phyloP scores from a whole-genome alignment of 2,113 vertebrate genomes.

The Nothoprocta pentlandii region DNA sequence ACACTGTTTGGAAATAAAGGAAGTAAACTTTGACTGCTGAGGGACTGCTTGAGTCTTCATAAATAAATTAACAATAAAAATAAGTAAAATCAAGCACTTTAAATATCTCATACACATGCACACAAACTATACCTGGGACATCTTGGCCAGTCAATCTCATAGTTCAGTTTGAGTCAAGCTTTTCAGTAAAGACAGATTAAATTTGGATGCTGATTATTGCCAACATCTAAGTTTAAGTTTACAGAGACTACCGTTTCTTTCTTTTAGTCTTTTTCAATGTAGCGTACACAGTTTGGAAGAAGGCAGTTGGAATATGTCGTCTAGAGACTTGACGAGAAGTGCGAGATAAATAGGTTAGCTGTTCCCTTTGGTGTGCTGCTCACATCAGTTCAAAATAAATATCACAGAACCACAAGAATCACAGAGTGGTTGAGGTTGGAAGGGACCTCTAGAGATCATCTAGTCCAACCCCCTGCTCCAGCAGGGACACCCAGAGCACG shows the following conservation, averaged over 20 bases:
- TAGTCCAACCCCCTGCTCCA: too few species aligned
- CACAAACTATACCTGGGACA: neutral
- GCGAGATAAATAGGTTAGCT: slow-evolving; percentile 50
- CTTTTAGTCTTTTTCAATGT: neutral
- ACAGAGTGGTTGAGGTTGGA: too few species aligned
- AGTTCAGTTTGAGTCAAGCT: neutral
- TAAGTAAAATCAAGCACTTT: neutral
- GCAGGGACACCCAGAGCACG: too few species aligned
- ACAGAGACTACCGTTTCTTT: neutral
- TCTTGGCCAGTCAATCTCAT: neutral
- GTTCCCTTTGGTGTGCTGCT: slow-evolving; percentile 2
- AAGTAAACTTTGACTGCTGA: neutral
- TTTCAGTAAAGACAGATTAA: neutral
- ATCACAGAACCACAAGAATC: too few species aligned
- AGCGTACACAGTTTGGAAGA: slow-evolving; percentile 14
- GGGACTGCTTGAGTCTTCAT: neutral
- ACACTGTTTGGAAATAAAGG: neutral
- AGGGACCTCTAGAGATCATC: too few species aligned
- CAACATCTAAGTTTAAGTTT: neutral
- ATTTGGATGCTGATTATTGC: neutral
- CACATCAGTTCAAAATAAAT: neutral
- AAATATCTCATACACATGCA: neutral
- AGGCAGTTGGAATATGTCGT: neutral
- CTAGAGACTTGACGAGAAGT: slow-evolving; percentile 4
- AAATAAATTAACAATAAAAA: neutral